Percentiles rank a stretch among this genome's conserved stretches.
Conservation (phyloP, 2,797 vertebrate genomes). For the Aratinga solstitialis region DNA sequence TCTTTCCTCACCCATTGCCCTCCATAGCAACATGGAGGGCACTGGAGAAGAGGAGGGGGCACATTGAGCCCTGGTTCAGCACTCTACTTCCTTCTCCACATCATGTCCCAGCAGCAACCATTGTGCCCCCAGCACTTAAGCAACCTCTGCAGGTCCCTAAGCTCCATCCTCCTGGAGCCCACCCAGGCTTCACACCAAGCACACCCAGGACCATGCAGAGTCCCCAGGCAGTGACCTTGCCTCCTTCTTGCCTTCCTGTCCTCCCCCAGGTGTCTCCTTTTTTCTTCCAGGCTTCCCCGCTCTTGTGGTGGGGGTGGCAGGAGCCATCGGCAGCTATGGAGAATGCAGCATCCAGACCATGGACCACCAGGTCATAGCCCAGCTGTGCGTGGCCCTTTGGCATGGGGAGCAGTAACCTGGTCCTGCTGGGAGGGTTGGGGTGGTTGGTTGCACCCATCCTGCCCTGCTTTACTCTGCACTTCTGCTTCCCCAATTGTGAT, state of each 20-base stretch:
- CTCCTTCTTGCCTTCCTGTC: neutral
- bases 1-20: neutral
- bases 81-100: neutral
- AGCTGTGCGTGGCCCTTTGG: slow-evolving; percentile 49
- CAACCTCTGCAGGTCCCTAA: neutral
- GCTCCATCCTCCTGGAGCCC: neutral
- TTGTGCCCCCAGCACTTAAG: neutral
- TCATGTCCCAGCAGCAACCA: neutral
- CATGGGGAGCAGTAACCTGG: fast-evolving
- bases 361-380: slow-evolving; percentile 7
- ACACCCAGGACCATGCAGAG: neutral
- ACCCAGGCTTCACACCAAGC: too few species aligned
- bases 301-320: slow-evolving; percentile 52
- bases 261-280: neutral
- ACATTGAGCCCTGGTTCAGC: neutral
- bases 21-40: neutral
- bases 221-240: too few species aligned
- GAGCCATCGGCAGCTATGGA: slow-evolving; percentile 57
- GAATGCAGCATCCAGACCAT: neutral
- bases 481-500: neutral
- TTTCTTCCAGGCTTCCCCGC: slow-evolving; percentile 59
- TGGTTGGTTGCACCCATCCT: neutral
- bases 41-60: neutral
- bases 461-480: fast-evolving
- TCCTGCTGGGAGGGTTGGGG: fast-evolving